phyloP scores from a whole-genome alignment of 2,797 vertebrate genomes.

The Mallotus villosus region DNA sequence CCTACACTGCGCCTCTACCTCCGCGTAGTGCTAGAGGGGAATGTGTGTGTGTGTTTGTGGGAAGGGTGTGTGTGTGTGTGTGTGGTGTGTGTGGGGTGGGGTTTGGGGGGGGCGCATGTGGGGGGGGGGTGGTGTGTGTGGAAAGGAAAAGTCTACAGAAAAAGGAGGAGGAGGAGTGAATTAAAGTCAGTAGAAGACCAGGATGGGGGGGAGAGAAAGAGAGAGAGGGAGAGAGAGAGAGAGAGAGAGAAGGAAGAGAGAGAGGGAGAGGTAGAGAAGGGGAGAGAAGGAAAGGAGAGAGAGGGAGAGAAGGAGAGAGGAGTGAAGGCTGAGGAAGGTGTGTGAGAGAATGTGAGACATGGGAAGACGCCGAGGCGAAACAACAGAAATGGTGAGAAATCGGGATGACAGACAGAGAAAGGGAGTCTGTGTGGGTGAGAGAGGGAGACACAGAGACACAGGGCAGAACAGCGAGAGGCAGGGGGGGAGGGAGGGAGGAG shows the following conservation, averaged over 20 bases:
- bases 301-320: constrained; percentile 23
- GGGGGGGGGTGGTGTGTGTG: too few species aligned
- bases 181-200: not conserved
- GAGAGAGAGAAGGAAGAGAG: constrained; percentile 17
- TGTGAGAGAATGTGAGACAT: constrained; percentile 27
- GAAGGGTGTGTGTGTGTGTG: constrained; percentile 4
- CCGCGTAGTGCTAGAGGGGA: not conserved
- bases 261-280: constrained; percentile 13
- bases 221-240: not conserved
- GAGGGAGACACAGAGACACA: not conserved
- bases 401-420: not conserved
- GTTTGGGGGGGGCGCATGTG: not conserved
- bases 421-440: constrained; percentile 2
- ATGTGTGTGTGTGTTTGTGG: not conserved
- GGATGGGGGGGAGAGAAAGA: constrained; percentile 10
- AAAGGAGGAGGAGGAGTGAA: too few species aligned
- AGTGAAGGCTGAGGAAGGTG: constrained; percentile 23
- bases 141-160: too few species aligned
- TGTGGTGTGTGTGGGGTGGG: not conserved
- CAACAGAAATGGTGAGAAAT: not conserved
- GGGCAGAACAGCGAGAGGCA: constrained; percentile 14
- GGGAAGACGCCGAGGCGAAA: not conserved
- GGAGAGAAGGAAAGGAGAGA: constrained; percentile 3
- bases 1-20: constrained; percentile 26
- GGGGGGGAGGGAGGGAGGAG: constrained; percentile 24